Evolutionary conservation across 2,888 invertebrate genomes (phyloP).

Genomic region (Tanypteryx hageni): DNA sequence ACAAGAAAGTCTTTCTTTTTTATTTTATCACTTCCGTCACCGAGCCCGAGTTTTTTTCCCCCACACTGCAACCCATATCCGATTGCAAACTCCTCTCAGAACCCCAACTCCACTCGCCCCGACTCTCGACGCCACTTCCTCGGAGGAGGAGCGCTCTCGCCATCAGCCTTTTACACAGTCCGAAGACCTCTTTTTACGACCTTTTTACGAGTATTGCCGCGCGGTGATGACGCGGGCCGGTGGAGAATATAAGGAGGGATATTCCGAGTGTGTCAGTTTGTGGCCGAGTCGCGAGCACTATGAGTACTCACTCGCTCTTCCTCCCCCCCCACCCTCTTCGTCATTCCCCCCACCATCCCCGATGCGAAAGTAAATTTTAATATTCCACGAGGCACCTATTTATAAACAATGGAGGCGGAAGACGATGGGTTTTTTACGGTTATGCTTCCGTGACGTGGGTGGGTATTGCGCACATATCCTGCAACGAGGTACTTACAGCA

Average conservation of each 20-base stretch:
- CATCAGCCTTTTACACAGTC: too few species aligned
- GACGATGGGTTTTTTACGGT: neutral
- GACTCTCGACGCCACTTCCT: neutral
- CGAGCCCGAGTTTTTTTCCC: too few species aligned
- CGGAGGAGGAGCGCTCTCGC: too few species aligned
- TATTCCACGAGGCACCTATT: constrained; percentile 8
- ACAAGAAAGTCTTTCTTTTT: neutral
- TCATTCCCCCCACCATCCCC: too few species aligned
- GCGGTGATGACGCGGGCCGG: neutral
- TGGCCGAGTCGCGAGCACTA: neutral
- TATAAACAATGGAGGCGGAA: constrained; percentile 19
- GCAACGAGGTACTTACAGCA: neutral
- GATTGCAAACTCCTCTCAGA: neutral
- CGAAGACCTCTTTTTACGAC: neutral
- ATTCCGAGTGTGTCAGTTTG: neutral
- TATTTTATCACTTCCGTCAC: too few species aligned
- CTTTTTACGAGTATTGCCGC: constrained; percentile 8
- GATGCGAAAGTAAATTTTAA: too few species aligned
- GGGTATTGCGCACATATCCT: neutral
- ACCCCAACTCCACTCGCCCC: too few species aligned
- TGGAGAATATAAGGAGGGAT: too few species aligned
- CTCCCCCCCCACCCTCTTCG: too few species aligned
- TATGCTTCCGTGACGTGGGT: neutral
- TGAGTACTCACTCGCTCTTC: too few species aligned
- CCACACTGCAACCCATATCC: too few species aligned